Evolutionary conservation across 1,140 invertebrate species (phyloP).

Genomic region (Daktulosphaira vitifoliae): DNA sequence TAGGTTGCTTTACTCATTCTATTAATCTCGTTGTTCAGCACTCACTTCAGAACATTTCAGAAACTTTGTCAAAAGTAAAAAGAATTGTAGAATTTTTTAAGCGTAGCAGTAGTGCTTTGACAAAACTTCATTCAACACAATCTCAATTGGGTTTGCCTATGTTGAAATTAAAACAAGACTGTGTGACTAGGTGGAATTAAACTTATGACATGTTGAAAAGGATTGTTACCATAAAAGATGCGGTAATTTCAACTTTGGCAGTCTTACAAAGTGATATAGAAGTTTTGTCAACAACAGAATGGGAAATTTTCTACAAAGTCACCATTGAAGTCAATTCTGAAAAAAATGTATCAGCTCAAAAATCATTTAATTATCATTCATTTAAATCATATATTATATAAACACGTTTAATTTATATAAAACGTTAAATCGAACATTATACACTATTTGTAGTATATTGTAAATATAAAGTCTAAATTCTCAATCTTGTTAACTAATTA

Average conservation of each 20-base stretch:
- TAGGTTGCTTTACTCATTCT: conserved; percentile 13
- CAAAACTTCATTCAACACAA: conserved; percentile 35
- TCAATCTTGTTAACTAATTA: no score
- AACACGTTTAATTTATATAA: no score
- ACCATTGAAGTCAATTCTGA: conserved; percentile 40
- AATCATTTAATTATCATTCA: no score
- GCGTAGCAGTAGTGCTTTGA: conserved; percentile 29
- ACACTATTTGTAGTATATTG: no score
- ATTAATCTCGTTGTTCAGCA: conserved; percentile 5
- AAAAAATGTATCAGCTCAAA: conserved; percentile 38
- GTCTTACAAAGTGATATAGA: conserved; percentile 35
- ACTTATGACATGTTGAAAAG: conserved; percentile 40
- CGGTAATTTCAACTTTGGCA: conserved; percentile 38
- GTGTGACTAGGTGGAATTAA: conserved; percentile 40
- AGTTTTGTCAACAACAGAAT: conserved; percentile 7
- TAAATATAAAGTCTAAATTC: no score
- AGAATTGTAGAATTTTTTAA: conserved; percentile 38
- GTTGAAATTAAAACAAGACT: no score
- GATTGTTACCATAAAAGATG: conserved; percentile 37
- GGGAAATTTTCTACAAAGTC: conserved; percentile 39
- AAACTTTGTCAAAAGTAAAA: conserved; percentile 36
- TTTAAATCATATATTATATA: no score
- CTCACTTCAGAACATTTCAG: background rate
- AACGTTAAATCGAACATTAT: no score
- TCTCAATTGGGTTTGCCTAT: conserved; percentile 35